phyloP scores from a whole-genome alignment of 2,888 invertebrate species.

The Busseola fusca region DNA sequence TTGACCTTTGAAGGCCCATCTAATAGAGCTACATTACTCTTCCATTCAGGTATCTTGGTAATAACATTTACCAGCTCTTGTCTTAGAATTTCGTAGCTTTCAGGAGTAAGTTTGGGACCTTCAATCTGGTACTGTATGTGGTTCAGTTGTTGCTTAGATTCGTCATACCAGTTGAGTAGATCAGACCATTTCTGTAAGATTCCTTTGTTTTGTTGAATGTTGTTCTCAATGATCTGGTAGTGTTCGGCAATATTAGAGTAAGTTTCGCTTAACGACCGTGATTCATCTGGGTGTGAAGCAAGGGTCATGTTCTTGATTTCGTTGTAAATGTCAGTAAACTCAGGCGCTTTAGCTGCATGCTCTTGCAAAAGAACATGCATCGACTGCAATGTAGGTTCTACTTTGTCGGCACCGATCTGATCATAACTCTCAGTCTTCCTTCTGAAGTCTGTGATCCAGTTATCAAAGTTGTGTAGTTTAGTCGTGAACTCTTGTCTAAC shows the following conservation, averaged over 20 bases:
- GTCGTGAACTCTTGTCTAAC: slow-evolving; percentile 95
- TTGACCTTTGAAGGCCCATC: slow-evolving; percentile 92
- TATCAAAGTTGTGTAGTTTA: slow-evolving; percentile 93
- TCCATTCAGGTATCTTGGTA: slow-evolving; percentile 92
- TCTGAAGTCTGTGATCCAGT: slow-evolving; percentile 93
- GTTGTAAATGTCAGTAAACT: slow-evolving; percentile 93
- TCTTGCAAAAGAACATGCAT: slow-evolving; percentile 95
- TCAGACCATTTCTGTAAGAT: slow-evolving; percentile 95
- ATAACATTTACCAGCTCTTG: slow-evolving; percentile 92
- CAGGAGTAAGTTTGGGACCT: slow-evolving; percentile 91
- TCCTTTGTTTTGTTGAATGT: slow-evolving; percentile 92
- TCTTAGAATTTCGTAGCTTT: slow-evolving; percentile 91
- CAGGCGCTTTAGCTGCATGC: slow-evolving; percentile 94
- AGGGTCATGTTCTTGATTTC: slow-evolving; percentile 94
- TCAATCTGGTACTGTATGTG: slow-evolving; percentile 95
- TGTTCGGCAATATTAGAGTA: slow-evolving; percentile 93
- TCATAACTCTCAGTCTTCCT: slow-evolving; percentile 93
- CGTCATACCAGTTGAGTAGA: slow-evolving; percentile 94
- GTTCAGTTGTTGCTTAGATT: slow-evolving; percentile 93
- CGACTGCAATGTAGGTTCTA: slow-evolving; percentile 93
- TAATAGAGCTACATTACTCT: slow-evolving; percentile 90
- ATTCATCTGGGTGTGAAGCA: slow-evolving; percentile 92
- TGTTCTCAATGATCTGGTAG: slow-evolving; percentile 93
- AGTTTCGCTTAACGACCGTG: slow-evolving; percentile 92
- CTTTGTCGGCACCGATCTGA: slow-evolving; percentile 94